Evolutionary conservation across 1,140 invertebrate genomes (phyloP).

Genomic region (Akabosia matsudoensis): DNA sequence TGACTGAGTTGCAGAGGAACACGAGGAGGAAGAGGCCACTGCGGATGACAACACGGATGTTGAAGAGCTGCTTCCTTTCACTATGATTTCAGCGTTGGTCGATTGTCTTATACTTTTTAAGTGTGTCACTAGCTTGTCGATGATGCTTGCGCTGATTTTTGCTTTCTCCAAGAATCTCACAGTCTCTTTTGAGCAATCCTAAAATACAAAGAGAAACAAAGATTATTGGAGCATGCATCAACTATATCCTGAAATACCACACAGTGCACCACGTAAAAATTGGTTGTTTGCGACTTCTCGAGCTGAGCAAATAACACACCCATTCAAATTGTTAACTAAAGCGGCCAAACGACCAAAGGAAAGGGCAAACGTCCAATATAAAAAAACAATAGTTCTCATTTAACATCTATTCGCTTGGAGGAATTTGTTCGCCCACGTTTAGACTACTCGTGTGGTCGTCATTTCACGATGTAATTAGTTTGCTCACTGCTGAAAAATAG

Average conservation of each 20-base stretch:
- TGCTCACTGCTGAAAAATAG: too few relatives aligned
- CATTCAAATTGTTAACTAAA: too few relatives aligned
- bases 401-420: too few relatives aligned
- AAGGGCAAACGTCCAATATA: too few relatives aligned
- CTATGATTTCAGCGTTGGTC: not conserved
- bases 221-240: not conserved
- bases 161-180: slow-evolving; percentile 36
- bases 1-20: not conserved
- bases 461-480: too few relatives aligned
- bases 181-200: slow-evolving; percentile 33
- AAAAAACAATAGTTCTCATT: too few relatives aligned
- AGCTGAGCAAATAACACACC: too few relatives aligned
- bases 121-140: slow-evolving; percentile 32
- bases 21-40: not conserved
- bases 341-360: too few relatives aligned
- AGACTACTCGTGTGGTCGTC: too few relatives aligned
- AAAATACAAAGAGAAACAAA: too few relatives aligned
- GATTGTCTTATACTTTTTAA: slow-evolving; percentile 26
- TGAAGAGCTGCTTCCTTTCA: not conserved
- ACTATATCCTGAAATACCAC: not conserved
- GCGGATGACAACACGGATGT: not conserved
- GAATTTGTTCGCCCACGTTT: too few relatives aligned
- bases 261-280: not conserved
- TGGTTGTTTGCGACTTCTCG: too few relatives aligned
- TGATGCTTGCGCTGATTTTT: slow-evolving; percentile 28